Evolutionary conservation across 2,797 vertebrate species (phyloP), one percentile per base, ranked within the genome.

Genomic region (Manis javanica): DNA sequence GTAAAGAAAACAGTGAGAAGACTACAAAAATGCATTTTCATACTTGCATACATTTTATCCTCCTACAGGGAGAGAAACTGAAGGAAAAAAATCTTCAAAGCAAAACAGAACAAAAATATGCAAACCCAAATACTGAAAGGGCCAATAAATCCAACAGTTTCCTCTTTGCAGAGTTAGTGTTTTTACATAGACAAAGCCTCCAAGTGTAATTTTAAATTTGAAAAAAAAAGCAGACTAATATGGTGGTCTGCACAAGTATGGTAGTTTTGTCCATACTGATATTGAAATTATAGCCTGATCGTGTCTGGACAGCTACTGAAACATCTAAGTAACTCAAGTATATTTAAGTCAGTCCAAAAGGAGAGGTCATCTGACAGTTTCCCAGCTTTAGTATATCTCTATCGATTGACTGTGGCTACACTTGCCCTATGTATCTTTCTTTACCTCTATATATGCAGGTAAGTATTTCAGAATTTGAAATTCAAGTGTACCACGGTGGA

Each of bases 51-150:
- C 31, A 39, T 82, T 78, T 92, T 92, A 86, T 26, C n/a, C 69
- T 81, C 90, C 77, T 71, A 55, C n/a, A 46, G 57, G 51, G n/a
- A 55, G 51, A 95, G 74, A 95, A 92, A 75, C 19, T 37, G 18
- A 88, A 89, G 24, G 2, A 63, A 86, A 69, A 91, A 90, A 71
- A 81, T 83, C 85, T 96, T 94, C 85, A 95, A 93, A 94, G 72
- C 63, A 88, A 97, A 96, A 82, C 5, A 90, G 21, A 77, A 95
- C 66, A 95, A 77, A 95, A 96, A 91, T 92, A 96, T 71, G 90
- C 79, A 55, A 72, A 94, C 37, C n/a, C 90, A 94, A 96, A 95
- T 89, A 96, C 64, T 84, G 34, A 63, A 72, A 94, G n/a, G 88
- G 49, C 94, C 87, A 95, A 83, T 59, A 96, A 87, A 94, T 78